Evolutionary conservation across 1,140 invertebrate genomes (phyloP).

Genomic region (Trichoplusia ni): DNA sequence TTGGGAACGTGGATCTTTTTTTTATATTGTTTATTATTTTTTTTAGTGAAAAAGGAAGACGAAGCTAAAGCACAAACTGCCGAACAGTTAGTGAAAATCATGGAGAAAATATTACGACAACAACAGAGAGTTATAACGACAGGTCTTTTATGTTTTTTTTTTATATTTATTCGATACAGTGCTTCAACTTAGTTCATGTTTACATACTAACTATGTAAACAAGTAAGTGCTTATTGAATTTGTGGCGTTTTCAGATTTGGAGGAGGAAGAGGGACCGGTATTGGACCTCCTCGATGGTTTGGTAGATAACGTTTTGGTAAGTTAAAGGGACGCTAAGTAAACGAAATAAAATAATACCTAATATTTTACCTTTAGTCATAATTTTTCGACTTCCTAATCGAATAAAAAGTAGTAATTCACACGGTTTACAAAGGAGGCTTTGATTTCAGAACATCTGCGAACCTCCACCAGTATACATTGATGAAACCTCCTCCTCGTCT

Average conservation of each 20-base stretch:
- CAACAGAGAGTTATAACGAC: neutral
- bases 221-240: neutral
- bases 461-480: neutral
- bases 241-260: slow-evolving; percentile 54
- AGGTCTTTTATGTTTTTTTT: neutral
- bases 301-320: slow-evolving; percentile 60
- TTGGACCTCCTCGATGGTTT: slow-evolving; percentile 66
- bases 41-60: neutral
- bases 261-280: slow-evolving; percentile 64
- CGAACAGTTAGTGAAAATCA: neutral
- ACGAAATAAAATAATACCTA: neutral
- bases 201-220: neutral
- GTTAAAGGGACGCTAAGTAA: neutral
- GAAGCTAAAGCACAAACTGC: neutral
- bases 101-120: neutral
- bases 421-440: too few relatives aligned
- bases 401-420: too few relatives aligned
- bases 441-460: slow-evolving; percentile 12
- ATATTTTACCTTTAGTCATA: too few relatives aligned
- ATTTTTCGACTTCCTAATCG: too few relatives aligned
- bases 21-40: slow-evolving; percentile 9
- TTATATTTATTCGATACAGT: neutral
- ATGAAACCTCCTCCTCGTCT: neutral
- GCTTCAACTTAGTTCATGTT: neutral
- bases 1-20: slow-evolving; percentile 9